Base-by-base conservation (phyloP, 1,140 invertebrate genomes). In the Cydia amplana region DNA sequence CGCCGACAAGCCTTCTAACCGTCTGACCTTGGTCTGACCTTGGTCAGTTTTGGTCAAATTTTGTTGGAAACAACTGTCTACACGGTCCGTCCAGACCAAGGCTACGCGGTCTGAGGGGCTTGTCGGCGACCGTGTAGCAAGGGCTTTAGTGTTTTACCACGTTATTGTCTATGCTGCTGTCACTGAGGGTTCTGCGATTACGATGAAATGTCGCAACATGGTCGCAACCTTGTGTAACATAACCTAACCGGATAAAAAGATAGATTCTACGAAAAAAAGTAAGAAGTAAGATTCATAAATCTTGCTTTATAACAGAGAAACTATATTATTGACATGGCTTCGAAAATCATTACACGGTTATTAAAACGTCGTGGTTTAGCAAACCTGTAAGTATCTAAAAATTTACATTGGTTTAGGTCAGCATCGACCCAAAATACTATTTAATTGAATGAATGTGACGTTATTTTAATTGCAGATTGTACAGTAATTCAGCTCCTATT, bases 301-400 rank as follows among this genome's bases (percentile, higher is more conserved):
- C 36, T 9, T 9, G 9, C 14, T 46, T 3, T 12, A 14, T 43
- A 43, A 46, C 43, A 46, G 12, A 46, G 43, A 46, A 60, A 60
- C 7, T 23, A 12, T 60, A 23, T 23, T 23, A 23, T 12, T 60
- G 18, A 60, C 5, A 70, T 70, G 65, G 65, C 65, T 6, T 70
- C 65, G 1, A 70, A 36, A 18, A 70, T 40, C 6, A n/a, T 70
- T 36, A 70, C 65, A 36, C 28, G 32, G 9, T 43, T 32, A 28
- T 40, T 70, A 70, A 70, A 18, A 70, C 65, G 28, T 43, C 65
- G 65, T n/a, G 32, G 32, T 20, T 70, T 70, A 70, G 28, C 28
- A 18, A 70, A 70, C 7, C 32, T 70, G 65, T 70, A 36, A 70
- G 65, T 70, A 70, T 36, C 10, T 4, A 18, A 18, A 40, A 9